Percentiles rank a stretch among this genome's conserved stretches.
Evolutionary conservation across 2,113 vertebrate species (phyloP).

Genomic region (Rhea pennata): DNA sequence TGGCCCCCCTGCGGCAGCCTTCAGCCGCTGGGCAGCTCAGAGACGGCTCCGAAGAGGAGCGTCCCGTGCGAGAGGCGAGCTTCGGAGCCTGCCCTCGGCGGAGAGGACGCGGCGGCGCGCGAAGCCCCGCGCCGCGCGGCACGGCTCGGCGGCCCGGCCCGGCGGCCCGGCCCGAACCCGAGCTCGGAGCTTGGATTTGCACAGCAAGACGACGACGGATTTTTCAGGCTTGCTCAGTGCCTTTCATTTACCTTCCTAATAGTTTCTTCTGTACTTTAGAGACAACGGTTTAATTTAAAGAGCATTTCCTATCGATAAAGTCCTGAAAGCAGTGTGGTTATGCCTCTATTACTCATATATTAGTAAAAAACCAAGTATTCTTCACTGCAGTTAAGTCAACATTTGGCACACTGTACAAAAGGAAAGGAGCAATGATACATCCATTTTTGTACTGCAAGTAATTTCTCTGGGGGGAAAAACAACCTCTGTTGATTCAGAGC

Average conservation of each 20-base stretch:
- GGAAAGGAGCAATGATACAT: neutral
- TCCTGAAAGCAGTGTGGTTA: neutral
- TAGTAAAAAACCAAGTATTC: neutral
- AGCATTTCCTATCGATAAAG: neutral
- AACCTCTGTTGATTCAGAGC: neutral
- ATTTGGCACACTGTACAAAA: neutral
- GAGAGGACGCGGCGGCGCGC: fast-evolving
- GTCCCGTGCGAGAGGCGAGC: fast-evolving
- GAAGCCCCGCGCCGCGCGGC: fast-evolving
- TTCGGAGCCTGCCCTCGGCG: neutral
- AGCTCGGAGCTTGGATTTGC: no score
- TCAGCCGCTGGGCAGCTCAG: neutral
- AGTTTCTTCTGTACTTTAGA: neutral
- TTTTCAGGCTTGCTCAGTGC: neutral
- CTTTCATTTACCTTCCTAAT: neutral
- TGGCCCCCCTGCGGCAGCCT: neutral
- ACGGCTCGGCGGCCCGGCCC: no score
- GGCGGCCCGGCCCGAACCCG: no score
- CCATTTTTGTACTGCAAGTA: neutral
- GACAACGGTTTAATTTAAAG: neutral
- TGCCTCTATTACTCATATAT: neutral
- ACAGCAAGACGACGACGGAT: neutral
- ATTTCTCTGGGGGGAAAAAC: neutral
- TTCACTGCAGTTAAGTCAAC: neutral
- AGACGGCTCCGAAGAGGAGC: neutral